Conservation (phyloP, 2,113 vertebrate genomes). For the Scomber scombrus region DNA sequence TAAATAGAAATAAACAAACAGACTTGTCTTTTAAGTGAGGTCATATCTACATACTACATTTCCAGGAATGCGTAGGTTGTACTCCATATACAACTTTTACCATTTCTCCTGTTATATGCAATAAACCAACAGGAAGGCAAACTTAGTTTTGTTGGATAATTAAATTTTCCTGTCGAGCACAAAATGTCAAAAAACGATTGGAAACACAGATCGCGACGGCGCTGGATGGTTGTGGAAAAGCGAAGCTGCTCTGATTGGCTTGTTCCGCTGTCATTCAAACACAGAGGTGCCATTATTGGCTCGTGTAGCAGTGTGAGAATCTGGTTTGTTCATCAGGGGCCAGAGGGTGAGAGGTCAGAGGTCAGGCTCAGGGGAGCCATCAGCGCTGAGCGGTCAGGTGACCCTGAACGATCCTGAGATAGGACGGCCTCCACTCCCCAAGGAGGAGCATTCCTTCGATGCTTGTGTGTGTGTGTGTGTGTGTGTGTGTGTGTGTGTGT, state of each 20-base stretch:
- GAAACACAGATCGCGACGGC: slow-evolving; percentile 6
- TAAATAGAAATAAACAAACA: too few species aligned
- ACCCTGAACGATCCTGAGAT: slow-evolving; percentile 72
- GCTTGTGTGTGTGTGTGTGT: slow-evolving; percentile 27
- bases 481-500: slow-evolving; percentile 15
- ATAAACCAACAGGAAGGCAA: not conserved
- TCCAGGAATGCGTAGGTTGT: too few species aligned
- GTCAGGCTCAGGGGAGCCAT: slow-evolving; percentile 75
- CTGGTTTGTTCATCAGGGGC: slow-evolving; percentile 79
- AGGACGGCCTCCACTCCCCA: slow-evolving; percentile 54
- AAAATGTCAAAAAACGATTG: slow-evolving; percentile 27
- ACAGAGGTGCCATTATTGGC: slow-evolving; percentile 39
- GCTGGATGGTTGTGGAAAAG: not conserved
- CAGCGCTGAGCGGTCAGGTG: slow-evolving; percentile 67
- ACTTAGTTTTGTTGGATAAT: slow-evolving; percentile 3
- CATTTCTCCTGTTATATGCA: not conserved
- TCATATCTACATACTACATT: too few species aligned
- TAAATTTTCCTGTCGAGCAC: not conserved
- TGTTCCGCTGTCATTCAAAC: slow-evolving; percentile 27
- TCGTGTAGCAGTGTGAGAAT: slow-evolving; percentile 58
- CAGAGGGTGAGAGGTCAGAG: slow-evolving; percentile 61
- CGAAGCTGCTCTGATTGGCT: slow-evolving; percentile 17
- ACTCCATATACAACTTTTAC: too few species aligned
- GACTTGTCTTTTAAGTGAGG: too few species aligned
- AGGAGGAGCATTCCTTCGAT: slow-evolving; percentile 67